A percentile compares a stretch with the other conserved stretches of the same genome.
phyloP scores from a whole-genome alignment of 2,888 invertebrate genomes.

The Melieria picta region DNA sequence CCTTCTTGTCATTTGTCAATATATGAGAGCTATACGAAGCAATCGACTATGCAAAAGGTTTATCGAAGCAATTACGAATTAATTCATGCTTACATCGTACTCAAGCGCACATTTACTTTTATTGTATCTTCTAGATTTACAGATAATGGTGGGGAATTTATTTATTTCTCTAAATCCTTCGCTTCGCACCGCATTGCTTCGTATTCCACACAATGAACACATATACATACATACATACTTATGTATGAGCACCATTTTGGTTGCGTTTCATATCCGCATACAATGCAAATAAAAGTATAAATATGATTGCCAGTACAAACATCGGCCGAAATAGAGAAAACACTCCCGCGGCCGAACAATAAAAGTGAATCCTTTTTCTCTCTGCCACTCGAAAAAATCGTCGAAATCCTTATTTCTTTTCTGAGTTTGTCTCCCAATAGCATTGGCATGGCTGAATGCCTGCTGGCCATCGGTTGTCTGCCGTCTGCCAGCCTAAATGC shows the following conservation, averaged over 20 bases:
- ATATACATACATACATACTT: constrained; percentile 11
- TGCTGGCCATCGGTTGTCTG: no score
- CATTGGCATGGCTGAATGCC: no score
- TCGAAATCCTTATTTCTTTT: no score
- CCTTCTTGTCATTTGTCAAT: no score
- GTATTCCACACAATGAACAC: background rate
- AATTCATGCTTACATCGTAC: constrained; percentile 38
- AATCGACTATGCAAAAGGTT: constrained; percentile 34
- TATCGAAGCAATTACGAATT: constrained; percentile 44
- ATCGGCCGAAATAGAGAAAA: no score
- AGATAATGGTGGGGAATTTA: constrained; percentile 30
- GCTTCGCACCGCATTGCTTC: no score
- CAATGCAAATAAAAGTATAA: no score
- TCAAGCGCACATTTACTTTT: constrained; percentile 21
- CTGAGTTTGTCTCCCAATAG: no score
- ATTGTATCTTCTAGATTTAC: constrained; percentile 24
- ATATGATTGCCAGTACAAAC: no score
- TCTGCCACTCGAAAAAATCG: background rate
- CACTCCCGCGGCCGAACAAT: background rate
- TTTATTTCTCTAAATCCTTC: no score
- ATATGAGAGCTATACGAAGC: no score
- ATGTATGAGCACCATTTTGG: constrained; percentile 12
- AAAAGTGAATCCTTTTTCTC: constrained; percentile 33
- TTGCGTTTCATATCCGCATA: background rate
- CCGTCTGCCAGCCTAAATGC: no score